phyloP scores from a whole-genome alignment of 2,888 invertebrate species.

The Diadegma fenestrale region DNA sequence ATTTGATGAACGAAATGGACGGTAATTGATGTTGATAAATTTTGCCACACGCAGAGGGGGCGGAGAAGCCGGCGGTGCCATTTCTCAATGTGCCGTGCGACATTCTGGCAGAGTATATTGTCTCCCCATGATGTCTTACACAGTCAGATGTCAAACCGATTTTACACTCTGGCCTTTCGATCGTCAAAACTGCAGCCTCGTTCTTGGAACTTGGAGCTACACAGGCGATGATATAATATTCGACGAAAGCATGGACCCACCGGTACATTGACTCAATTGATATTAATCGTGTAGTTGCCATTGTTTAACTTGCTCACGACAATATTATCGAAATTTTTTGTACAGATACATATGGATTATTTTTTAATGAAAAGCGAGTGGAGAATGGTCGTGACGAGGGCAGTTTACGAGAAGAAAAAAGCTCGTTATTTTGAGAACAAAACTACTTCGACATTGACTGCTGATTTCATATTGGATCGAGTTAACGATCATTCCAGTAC shows the following conservation, averaged over 20 bases:
- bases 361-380: conserved; percentile 85
- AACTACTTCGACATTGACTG: conserved; percentile 87
- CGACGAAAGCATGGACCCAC: conserved; percentile 71
- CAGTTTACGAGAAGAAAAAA: conserved; percentile 84
- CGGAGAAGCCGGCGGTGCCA: background rate
- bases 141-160: conserved; percentile 87
- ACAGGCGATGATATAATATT: conserved; percentile 87
- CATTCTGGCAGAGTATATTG: conserved; percentile 12
- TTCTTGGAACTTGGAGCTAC: conserved; percentile 89
- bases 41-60: conserved; percentile 18
- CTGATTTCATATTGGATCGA: conserved; percentile 86
- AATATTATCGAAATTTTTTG: background rate
- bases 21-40: background rate
- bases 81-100: background rate
- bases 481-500: conserved; percentile 86
- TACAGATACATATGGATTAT: conserved; percentile 28
- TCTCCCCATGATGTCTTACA: conserved; percentile 73
- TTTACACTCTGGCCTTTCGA: conserved; percentile 89
- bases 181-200: conserved; percentile 87
- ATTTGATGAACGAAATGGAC: background rate
- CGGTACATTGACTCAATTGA: conserved; percentile 10
- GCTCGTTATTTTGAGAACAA: conserved; percentile 86
- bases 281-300: background rate
- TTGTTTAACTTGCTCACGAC: background rate
- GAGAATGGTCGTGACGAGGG: conserved; percentile 85